Conservation (phyloP, 2,797 vertebrate species). For the Cetoscarus ocellatus region DNA sequence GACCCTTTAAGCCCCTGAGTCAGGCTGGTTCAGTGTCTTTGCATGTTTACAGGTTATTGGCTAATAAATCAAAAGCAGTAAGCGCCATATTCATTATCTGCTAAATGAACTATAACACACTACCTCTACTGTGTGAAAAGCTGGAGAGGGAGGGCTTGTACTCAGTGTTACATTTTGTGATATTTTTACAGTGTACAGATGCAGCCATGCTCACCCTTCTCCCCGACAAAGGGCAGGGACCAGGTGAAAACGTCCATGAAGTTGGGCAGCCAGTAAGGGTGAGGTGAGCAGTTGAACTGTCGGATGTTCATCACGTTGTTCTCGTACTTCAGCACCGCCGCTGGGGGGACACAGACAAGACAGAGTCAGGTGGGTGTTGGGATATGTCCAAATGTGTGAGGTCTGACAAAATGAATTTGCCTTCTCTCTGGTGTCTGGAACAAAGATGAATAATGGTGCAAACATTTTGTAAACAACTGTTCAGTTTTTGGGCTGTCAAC, state of each 20-base stretch:
- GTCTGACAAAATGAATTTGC: background rate
- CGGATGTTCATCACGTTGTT: constrained; percentile 90
- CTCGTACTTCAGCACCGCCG: constrained; percentile 88
- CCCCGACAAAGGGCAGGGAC: constrained; percentile 87
- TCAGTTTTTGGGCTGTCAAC: background rate
- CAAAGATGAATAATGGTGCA: background rate
- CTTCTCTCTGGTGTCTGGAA: background rate
- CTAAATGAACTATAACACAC: constrained; percentile 8
- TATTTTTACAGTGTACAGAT: background rate
- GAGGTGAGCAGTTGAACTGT: constrained; percentile 88
- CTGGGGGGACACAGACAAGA: constrained; percentile 67
- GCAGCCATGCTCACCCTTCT: constrained; percentile 78
- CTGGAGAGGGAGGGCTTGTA: too few relatives aligned
- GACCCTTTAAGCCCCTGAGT: background rate
- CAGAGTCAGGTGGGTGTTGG: background rate
- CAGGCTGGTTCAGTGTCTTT: background rate
- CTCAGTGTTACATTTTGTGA: background rate
- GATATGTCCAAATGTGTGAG: background rate
- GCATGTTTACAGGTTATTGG: background rate
- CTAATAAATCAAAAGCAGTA: constrained; percentile 16
- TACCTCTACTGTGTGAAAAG: background rate
- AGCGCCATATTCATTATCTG: background rate
- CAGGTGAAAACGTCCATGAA: constrained; percentile 89
- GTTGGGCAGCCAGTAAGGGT: constrained; percentile 89
- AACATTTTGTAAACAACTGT: background rate